A percentile compares a stretch with the other conserved stretches of the same genome.
Evolutionary conservation across 2,888 invertebrate species (phyloP).

Genomic region (Mythimna ferrago): DNA sequence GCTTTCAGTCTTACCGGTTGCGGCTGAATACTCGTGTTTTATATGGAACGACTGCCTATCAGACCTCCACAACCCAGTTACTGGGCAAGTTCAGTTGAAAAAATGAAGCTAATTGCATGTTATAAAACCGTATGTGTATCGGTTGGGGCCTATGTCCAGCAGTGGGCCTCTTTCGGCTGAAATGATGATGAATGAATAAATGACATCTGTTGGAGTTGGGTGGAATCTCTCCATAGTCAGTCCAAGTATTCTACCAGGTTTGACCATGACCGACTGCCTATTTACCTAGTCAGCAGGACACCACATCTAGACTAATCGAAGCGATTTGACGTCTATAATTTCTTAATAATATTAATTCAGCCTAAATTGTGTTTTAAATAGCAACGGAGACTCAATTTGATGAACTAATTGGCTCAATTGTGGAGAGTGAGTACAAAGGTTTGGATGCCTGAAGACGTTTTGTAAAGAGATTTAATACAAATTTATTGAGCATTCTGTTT

Average conservation of each 20-base stretch:
- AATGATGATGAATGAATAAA: no score
- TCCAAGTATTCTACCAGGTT: not conserved
- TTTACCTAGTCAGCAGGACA: not conserved
- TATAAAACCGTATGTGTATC: no score
- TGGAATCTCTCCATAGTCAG: no score
- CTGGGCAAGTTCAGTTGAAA: no score
- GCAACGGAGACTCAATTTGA: slow-evolving; percentile 6
- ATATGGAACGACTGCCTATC: no score
- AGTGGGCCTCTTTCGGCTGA: no score
- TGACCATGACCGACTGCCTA: not conserved
- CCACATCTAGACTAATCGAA: not conserved
- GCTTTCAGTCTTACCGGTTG: no score
- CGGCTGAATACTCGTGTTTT: no score
- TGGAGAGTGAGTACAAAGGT: slow-evolving; percentile 3
- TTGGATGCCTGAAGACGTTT: not conserved
- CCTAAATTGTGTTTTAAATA: not conserved
- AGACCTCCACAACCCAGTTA: no score
- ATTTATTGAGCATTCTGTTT: not conserved
- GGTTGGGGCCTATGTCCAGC: no score
- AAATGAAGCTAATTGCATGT: no score
- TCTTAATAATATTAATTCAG: not conserved
- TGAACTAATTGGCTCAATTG: slow-evolving; percentile 23
- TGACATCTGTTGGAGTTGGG: no score
- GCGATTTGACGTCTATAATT: not conserved
- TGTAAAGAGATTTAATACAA: not conserved